Conservation (phyloP, 2,797 vertebrate genomes). For the Hipposideros larvatus region DNA sequence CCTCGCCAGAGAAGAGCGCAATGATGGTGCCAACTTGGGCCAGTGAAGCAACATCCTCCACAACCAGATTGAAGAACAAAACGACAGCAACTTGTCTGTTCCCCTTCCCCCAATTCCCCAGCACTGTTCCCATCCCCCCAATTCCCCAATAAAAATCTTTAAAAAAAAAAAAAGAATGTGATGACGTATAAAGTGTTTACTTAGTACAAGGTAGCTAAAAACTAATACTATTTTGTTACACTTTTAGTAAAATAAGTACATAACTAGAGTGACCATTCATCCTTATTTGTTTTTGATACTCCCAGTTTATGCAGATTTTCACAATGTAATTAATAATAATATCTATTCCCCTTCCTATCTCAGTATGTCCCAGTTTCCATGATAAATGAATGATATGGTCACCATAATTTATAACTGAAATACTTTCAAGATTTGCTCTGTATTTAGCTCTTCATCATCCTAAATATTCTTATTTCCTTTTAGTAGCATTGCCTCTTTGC, state of each 20-base stretch:
- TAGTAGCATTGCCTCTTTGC: neutral
- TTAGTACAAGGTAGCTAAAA: neutral
- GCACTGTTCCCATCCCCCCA: too few relatives aligned
- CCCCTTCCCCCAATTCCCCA: too few relatives aligned
- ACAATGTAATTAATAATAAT: neutral
- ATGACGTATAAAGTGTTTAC: neutral
- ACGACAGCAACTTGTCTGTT: too few relatives aligned
- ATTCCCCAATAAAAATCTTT: too few relatives aligned
- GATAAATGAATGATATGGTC: neutral
- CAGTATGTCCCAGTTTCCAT: neutral
- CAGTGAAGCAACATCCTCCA: too few relatives aligned
- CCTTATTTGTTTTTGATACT: neutral
- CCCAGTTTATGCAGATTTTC: constrained; percentile 2
- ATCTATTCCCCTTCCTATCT: neutral
- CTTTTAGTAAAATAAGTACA: neutral
- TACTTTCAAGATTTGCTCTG: neutral
- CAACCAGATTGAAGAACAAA: too few relatives aligned
- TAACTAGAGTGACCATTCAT: neutral
- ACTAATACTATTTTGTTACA: neutral
- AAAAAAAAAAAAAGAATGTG: neutral
- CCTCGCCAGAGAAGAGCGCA: too few relatives aligned
- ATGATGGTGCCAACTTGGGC: too few relatives aligned
- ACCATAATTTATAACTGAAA: constrained; percentile 37
- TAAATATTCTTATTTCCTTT: neutral
- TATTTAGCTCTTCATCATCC: constrained; percentile 7